Base-by-base conservation (phyloP, 64 coral and sea anemone species). In the Dendrophyllia cribrosa region DNA sequence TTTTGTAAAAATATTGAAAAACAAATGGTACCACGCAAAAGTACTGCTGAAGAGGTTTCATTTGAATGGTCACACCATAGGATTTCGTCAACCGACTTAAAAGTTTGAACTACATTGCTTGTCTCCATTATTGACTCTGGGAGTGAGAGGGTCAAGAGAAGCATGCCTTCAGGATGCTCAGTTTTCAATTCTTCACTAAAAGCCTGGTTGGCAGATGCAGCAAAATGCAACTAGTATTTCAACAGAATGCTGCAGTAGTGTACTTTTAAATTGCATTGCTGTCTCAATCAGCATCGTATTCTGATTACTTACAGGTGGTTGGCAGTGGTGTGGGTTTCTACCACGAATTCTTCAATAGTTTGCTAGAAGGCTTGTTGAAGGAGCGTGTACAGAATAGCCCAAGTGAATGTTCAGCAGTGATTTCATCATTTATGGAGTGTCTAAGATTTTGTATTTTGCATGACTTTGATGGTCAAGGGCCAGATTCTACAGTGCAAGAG, bases 371-470 rank as follows among this genome's bases (percentile, higher is more conserved):
- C 49, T 61, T 98, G 16, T 76, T 56, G 1, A 80, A 91, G 20
- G 78, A 83, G 59, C 93, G 77, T 50, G 88, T 95, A 51, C 65
- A 82, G 19, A 89, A 77, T 9, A 99, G 97, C 59, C 88, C 76
- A 44, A 92, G 87, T 91, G 94, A 99, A 71, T 85, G 94, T 77
- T 88, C 84, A 26, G 94, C 93, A 34, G 61, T 96, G 17, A 76
- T 96, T 59, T 66, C 91, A 65, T 79, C 94, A 20, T 99, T 96
- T 22, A 99, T 99, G 94, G 97, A 99, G 47, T 99, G 97, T 67
- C 76, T 99, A n/a, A 86, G 83, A 66, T 99, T 93, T 22, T 90
- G 82, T 20, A 53, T 97, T 47, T 22, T 94, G 3, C 67, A 82
- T 60, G 19, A 62, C 72, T 74, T 24, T 44, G 72, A 72, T 6